phyloP scores from a whole-genome alignment of 2,888 invertebrate genomes.

The Macropis europaea region DNA sequence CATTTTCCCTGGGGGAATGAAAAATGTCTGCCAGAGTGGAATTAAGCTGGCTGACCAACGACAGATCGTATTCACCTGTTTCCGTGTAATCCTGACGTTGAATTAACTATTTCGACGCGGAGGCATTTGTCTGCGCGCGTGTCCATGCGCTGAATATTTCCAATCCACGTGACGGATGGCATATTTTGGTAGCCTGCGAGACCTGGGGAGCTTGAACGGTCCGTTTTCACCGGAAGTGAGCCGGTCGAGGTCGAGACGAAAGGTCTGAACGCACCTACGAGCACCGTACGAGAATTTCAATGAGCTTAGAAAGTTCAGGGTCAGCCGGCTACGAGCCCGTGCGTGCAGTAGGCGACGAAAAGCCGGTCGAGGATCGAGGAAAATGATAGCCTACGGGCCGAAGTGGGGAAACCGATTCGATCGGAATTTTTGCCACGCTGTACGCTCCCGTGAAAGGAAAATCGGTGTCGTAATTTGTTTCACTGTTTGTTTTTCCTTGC shows the following conservation, averaged over 20 bases:
- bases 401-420: constrained; percentile 37
- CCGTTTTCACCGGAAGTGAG: constrained; percentile 61
- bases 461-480: constrained; percentile 7
- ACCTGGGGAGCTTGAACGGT: constrained; percentile 1
- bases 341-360: constrained; percentile 51
- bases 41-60: constrained; percentile 18
- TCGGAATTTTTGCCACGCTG: constrained; percentile 31
- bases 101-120: constrained; percentile 8
- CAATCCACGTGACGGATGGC: not conserved
- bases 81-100: not conserved
- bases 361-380: constrained; percentile 28
- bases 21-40: not conserved
- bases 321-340: constrained; percentile 61
- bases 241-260: constrained; percentile 57
- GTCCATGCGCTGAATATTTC: not conserved
- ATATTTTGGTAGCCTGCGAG: constrained; percentile 2
- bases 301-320: constrained; percentile 76
- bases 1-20: constrained; percentile 13
- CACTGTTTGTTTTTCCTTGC: not conserved
- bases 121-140: constrained; percentile 5
- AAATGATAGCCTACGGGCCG: constrained; percentile 25
- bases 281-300: constrained; percentile 71
- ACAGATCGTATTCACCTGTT: not conserved
- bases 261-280: constrained; percentile 62
- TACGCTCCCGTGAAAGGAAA: constrained; percentile 40